Percentiles rank a stretch among this genome's conserved stretches.
phyloP scores from a whole-genome alignment of 1,140 invertebrate species.

The Drosophila sturtevanti region DNA sequence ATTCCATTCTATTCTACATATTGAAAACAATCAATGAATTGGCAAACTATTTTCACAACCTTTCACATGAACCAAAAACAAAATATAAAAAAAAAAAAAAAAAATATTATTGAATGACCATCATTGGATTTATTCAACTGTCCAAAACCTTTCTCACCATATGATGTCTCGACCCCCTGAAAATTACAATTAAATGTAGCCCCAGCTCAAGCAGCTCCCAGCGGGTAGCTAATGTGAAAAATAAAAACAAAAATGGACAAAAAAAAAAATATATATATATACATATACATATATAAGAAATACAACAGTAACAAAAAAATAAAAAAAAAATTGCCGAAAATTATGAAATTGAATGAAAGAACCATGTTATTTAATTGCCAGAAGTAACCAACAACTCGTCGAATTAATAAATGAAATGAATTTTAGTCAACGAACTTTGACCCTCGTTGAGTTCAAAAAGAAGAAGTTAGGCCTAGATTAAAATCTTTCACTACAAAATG shows the following conservation, averaged over 20 bases:
- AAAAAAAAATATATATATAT: conserved; percentile 17
- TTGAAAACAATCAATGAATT: conserved; percentile 35
- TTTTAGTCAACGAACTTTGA: conserved; percentile 21
- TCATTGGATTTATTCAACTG: not conserved
- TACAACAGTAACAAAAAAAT: no score
- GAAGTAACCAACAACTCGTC: not conserved
- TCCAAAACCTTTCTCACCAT: conserved; percentile 42
- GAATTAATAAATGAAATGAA: conserved; percentile 13
- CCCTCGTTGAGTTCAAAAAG: conserved; percentile 5
- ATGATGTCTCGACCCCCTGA: conserved; percentile 53
- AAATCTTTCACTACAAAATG: not conserved
- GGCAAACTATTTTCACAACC: conserved; percentile 39
- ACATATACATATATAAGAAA: no score
- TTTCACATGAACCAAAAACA: not conserved
- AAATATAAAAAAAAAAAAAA: no score
- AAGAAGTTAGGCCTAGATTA: conserved; percentile 6
- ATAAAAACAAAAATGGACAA: conserved; percentile 16
- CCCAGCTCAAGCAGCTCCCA: conserved; percentile 36
- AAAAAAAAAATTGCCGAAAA: conserved; percentile 30
- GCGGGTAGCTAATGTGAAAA: conserved; percentile 54
- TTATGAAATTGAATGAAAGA: conserved; percentile 40
- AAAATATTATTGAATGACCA: not conserved
- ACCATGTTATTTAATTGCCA: conserved; percentile 45
- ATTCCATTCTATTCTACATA: conserved; percentile 1
- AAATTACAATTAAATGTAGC: conserved; percentile 71